Evolutionary conservation across 2,888 invertebrate genomes (phyloP).

Genomic region (Choristoneura rosaceana): DNA sequence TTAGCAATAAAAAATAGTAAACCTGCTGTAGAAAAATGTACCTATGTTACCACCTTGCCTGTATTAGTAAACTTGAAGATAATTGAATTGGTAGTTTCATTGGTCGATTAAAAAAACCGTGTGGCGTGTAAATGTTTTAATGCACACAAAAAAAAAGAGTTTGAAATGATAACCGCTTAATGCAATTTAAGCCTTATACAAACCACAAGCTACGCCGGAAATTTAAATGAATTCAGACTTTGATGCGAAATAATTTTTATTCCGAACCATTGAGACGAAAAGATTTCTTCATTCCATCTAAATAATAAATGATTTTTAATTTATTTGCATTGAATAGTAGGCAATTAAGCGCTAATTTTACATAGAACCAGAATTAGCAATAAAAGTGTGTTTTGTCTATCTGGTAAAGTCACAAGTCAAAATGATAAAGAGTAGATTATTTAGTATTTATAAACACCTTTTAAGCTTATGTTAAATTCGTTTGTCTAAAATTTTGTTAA

Average conservation of each 20-base stretch:
- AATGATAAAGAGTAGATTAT: too few species aligned
- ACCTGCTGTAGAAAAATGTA: too few species aligned
- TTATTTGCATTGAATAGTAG: conserved; percentile 1
- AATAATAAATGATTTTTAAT: conserved; percentile 3
- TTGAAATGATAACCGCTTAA: not conserved
- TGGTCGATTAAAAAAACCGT: too few species aligned
- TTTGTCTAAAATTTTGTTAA: too few species aligned
- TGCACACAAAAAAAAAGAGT: too few species aligned
- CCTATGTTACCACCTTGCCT: too few species aligned
- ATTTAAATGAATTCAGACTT: conserved; percentile 30
- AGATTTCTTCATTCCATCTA: conserved; percentile 10
- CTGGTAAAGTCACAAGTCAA: not conserved
- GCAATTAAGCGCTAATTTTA: not conserved
- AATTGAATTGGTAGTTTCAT: too few species aligned
- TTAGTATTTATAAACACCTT: too few species aligned
- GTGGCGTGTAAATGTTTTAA: too few species aligned
- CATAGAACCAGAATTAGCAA: not conserved
- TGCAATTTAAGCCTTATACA: not conserved
- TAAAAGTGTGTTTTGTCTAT: not conserved
- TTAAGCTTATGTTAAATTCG: too few species aligned
- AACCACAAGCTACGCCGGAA: not conserved
- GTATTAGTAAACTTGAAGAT: too few species aligned
- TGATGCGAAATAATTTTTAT: conserved; percentile 18
- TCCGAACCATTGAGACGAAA: conserved; percentile 22
- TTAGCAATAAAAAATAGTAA: too few species aligned